A percentile compares a stretch with the other conserved stretches of the same genome.
Evolutionary conservation across 2,888 invertebrate species (phyloP).

Genomic region (Abrostola tripartita): DNA sequence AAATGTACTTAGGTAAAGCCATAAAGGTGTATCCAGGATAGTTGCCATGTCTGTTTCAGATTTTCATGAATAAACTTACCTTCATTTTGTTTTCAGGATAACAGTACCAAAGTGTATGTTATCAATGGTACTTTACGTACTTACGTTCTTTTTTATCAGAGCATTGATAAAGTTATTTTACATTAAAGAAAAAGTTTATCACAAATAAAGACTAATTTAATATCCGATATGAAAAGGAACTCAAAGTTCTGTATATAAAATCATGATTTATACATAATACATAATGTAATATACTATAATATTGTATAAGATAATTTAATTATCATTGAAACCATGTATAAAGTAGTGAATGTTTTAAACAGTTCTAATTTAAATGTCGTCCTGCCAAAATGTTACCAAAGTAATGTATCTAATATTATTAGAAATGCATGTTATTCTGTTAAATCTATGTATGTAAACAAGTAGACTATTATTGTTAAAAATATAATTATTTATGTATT

Average conservation of each 20-base stretch:
- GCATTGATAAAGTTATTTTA: no score
- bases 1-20: no score
- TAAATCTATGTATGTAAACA: slow-evolving; percentile 21
- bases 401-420: slow-evolving; percentile 24
- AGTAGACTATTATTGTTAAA: slow-evolving; percentile 40
- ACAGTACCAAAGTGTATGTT: no score
- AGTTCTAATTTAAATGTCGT: slow-evolving; percentile 34
- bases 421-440: slow-evolving; percentile 30
- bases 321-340: slow-evolving; percentile 46
- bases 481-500: slow-evolving; percentile 54
- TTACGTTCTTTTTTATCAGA: no score
- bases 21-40: no score
- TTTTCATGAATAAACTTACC: no score
- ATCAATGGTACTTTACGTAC: no score
- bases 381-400: slow-evolving; percentile 51
- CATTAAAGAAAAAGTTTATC: no score
- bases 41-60: no score
- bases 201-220: neutral
- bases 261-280: slow-evolving; percentile 1
- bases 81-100: no score
- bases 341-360: slow-evolving; percentile 55
- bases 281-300: slow-evolving; percentile 34
- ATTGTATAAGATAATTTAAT: slow-evolving; percentile 33
- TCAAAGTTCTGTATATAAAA: slow-evolving; percentile 43
- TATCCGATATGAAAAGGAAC: slow-evolving; percentile 10